phyloP scores from a whole-genome alignment of 1,140 invertebrate species.

The Hycleus phaleratus region DNA sequence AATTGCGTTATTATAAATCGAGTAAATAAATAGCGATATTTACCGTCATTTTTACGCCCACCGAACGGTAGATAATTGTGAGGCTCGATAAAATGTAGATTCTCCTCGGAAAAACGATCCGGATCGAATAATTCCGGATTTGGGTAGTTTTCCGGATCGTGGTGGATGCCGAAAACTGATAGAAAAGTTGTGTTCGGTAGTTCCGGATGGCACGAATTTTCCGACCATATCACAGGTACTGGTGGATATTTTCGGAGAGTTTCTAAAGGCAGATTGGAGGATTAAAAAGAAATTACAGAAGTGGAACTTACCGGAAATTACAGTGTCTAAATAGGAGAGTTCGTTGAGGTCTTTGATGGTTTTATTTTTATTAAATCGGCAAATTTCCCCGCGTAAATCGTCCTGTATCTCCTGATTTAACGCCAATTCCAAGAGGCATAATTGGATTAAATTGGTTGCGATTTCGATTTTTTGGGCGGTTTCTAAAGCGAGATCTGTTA shows the following conservation, averaged over 20 bases:
- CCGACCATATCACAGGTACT: not conserved
- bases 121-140: slow-evolving; percentile 31
- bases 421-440: slow-evolving; percentile 20
- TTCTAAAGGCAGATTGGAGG: slow-evolving; percentile 16
- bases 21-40: too few species aligned
- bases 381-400: slow-evolving; percentile 23
- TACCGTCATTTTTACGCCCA: slow-evolving; percentile 12
- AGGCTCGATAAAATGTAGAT: slow-evolving; percentile 18
- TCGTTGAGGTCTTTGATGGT: slow-evolving; percentile 13
- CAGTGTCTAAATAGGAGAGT: slow-evolving; percentile 21
- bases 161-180: slow-evolving; percentile 49
- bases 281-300: not conserved
- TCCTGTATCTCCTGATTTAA: slow-evolving; percentile 20
- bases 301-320: slow-evolving; percentile 19
- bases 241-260: slow-evolving; percentile 24
- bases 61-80: slow-evolving; percentile 20
- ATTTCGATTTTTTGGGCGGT: not conserved
- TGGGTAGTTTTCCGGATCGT: slow-evolving; percentile 44
- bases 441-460: not conserved
- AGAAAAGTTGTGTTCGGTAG: slow-evolving; percentile 25
- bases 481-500: not conserved
- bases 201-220: not conserved
- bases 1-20: too few species aligned
- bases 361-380: slow-evolving; percentile 20
- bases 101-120: slow-evolving; percentile 27